These are phyloP conservation scores for Drosophila vallismaia DNA, from an alignment of 2,888 invertebrate genomes.

Conservation along the genomic window DNA sequence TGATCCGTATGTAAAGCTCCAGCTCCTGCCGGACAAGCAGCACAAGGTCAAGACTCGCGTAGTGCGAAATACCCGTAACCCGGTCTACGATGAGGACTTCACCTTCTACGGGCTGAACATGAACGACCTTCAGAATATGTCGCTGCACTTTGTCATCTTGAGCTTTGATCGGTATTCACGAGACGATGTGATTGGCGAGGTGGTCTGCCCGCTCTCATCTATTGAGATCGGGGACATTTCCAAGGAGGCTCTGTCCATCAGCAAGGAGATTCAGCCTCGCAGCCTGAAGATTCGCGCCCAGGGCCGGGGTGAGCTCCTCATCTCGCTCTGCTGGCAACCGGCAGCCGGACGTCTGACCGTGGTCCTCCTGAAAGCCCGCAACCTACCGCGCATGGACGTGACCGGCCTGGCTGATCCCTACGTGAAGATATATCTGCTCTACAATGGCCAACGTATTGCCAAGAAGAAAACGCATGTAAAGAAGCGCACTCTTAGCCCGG, in stretches of 20 bases:
- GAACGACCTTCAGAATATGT: slow-evolving; percentile 94
- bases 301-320: slow-evolving; percentile 96
- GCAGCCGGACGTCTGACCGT: slow-evolving; percentile 97
- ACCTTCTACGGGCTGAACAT: slow-evolving; percentile 97
- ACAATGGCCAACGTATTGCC: slow-evolving; percentile 98
- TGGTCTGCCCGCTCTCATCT: slow-evolving; percentile 91
- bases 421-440: slow-evolving; percentile 98
- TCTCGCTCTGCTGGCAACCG: slow-evolving; percentile 99
- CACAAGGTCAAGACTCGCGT: slow-evolving; percentile 98
- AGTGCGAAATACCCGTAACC: slow-evolving; percentile 96
- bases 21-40: slow-evolving; percentile 98
- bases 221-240: slow-evolving; percentile 88
- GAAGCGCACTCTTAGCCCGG: slow-evolving; percentile 98
- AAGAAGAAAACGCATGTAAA: slow-evolving; percentile 99
- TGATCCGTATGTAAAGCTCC: slow-evolving; percentile 99
- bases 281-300: slow-evolving; percentile 97
- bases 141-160: slow-evolving; percentile 95
- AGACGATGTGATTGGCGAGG: slow-evolving; percentile 99
- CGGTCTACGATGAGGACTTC: slow-evolving; percentile 99
- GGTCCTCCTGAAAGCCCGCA: slow-evolving; percentile 97
- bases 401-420: slow-evolving; percentile 98
- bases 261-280: slow-evolving; percentile 95
- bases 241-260: slow-evolving; percentile 91
- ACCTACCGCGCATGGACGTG: slow-evolving; percentile 99
- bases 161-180: slow-evolving; percentile 99